A percentile compares a stretch with the other conserved stretches of the same genome.
Conservation (phyloP, 2,113 vertebrate species). For the Plectropomus leopardus region DNA sequence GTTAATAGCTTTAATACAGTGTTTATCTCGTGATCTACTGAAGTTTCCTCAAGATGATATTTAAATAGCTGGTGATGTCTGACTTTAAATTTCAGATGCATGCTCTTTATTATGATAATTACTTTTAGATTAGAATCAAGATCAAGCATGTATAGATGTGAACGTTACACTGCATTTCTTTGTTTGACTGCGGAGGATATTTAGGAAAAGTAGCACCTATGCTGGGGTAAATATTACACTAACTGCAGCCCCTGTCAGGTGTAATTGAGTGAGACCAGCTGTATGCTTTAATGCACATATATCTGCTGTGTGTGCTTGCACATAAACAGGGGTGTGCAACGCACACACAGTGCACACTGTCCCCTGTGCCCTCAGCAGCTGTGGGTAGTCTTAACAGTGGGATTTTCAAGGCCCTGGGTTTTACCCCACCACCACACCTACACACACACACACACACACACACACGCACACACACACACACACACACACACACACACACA, state of each 20-base stretch:
- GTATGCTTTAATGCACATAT: constrained; percentile 11
- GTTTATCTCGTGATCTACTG: neutral
- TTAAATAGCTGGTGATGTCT: neutral
- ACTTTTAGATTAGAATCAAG: neutral
- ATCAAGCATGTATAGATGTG: neutral
- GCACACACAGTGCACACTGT: constrained; percentile 37
- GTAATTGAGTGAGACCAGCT: constrained; percentile 3
- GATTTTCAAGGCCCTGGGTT: constrained; percentile 65
- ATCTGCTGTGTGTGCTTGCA: neutral
- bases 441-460: constrained; percentile 25
- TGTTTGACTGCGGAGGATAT: neutral
- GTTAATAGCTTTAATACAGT: neutral
- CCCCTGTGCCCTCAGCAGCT: constrained; percentile 75
- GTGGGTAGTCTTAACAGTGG: constrained; percentile 68
- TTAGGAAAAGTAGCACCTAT: neutral
- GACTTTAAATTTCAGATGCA: neutral
- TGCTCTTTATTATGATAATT: neutral
- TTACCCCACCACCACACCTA: constrained; percentile 31
- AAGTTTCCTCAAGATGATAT: constrained; percentile 4
- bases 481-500: constrained; percentile 18
- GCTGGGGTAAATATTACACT: neutral
- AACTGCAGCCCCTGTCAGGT: neutral
- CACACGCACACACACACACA: constrained; percentile 24
- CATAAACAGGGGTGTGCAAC: constrained; percentile 10
- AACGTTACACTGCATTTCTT: neutral